Evolutionary conservation across 2,797 vertebrate species (phyloP).

Genomic region (Serranus cabrilla): DNA sequence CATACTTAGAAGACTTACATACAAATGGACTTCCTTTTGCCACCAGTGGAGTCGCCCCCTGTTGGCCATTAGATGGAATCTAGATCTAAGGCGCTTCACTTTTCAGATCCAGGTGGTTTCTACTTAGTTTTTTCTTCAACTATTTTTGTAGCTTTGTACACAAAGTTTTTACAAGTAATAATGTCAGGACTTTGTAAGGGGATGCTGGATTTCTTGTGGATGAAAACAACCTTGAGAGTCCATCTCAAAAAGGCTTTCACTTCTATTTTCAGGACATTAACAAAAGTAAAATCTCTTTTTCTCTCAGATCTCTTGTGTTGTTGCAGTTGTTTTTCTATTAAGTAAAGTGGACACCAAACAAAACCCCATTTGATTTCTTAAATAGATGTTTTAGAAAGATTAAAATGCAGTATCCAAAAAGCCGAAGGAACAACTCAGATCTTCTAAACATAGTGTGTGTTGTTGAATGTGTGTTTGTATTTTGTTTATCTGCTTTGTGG

Average conservation of each 20-base stretch:
- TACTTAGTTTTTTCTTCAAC: no score
- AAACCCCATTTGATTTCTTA: constrained; percentile 6
- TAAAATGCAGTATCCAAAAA: constrained; percentile 17
- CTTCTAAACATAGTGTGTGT: not conserved
- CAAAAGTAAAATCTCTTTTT: not conserved
- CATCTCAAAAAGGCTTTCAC: not conserved
- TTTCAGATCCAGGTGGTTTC: no score
- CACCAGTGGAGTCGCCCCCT: no score
- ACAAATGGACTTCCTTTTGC: no score
- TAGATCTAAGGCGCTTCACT: no score
- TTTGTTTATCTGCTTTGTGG: not conserved
- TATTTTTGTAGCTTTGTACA: no score
- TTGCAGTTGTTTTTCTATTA: not conserved
- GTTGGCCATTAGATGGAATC: no score
- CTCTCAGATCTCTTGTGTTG: not conserved
- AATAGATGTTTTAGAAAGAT: constrained; percentile 4
- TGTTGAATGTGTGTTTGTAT: not conserved
- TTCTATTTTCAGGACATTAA: not conserved
- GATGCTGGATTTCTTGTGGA: not conserved
- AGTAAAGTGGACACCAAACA: constrained; percentile 9
- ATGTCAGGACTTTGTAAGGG: not conserved
- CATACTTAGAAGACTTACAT: no score
- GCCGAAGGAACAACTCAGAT: not conserved
- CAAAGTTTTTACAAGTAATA: not conserved
- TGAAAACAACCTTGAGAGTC: not conserved